Percentiles rank a stretch among this genome's conserved stretches.
phyloP scores from a whole-genome alignment of 2,113 vertebrate species.

The Columba livia region DNA sequence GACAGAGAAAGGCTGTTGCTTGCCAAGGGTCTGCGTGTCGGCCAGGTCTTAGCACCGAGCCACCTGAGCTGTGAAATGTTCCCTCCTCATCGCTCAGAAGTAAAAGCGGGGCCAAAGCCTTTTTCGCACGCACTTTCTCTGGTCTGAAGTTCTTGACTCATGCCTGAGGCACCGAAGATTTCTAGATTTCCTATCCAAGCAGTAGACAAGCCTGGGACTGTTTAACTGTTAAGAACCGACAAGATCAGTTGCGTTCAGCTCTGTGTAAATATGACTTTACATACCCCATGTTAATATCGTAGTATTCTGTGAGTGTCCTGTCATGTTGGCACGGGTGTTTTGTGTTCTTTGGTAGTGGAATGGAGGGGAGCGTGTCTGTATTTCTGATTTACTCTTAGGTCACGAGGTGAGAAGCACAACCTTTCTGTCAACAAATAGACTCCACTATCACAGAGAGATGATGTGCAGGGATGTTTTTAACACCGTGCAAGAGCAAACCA shows the following conservation, averaged over 20 bases:
- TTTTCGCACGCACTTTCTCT: background rate
- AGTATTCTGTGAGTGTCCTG: background rate
- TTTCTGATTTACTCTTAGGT: background rate
- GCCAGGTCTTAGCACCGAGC: background rate
- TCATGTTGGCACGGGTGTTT: background rate
- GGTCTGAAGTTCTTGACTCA: background rate
- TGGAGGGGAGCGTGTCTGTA: background rate
- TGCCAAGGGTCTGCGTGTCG: background rate
- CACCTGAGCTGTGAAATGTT: background rate
- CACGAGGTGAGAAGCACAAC: background rate
- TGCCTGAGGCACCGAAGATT: background rate
- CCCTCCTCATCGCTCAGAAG: background rate
- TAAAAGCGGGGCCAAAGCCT: background rate
- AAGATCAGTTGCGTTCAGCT: background rate
- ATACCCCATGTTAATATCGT: background rate
- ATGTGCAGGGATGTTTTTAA: background rate
- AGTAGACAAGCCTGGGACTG: background rate
- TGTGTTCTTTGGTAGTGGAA: background rate
- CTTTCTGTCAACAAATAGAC: background rate
- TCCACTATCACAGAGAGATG: accelerated
- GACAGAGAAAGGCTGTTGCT: background rate
- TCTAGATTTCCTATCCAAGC: background rate
- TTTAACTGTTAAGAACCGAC: background rate
- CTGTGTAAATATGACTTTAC: background rate
- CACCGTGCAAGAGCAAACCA: accelerated